Evolutionary conservation across 2,797 vertebrate species (phyloP), one percentile per base, ranked within the genome.

Genomic region (Coregonus ussuriensis): DNA sequence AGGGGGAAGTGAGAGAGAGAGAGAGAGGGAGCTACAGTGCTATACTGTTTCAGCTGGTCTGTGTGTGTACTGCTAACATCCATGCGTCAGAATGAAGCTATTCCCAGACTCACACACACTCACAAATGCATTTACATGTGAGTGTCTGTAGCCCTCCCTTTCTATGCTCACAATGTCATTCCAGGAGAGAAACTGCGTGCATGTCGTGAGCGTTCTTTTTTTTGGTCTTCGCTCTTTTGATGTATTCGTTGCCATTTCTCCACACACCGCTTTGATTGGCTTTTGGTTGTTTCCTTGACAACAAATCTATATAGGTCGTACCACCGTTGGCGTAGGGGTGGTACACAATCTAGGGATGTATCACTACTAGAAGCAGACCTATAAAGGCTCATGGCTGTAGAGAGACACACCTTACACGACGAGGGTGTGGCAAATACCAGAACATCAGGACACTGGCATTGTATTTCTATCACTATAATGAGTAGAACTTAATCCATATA

Each of bases 81-180:
- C 81, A 81, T 91, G 90, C 89, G 88, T 93, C 91, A 93, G 83
- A 47, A 47, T 70, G 74, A 85, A 88, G 88, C 89, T 92, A 90
- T 92, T 92, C 90, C 88, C 88, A 90, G 91, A 93, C 79, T 77
- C 76, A 83, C 82, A 86, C 56, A 18, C 78, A 53, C 62, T 74
- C 41, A 51, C 62, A 78, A 59, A 56, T 11, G 59, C 71, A 67
- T 37, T 67, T 9, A 71, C 54, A 75, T 56, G n/a, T 75, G 41
- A 72, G 53, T 33, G 29, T 25, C 51, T 53, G 29, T 35, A 14
- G 16, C 18, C 21, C 21, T 47, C 53, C 9, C 41, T 52, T 25
- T 70, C 6, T 54, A 11, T 37, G 31, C 29, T 25, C 47, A 37
- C 29, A 70, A 52, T 62, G 71, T 54, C 59, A 63, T 63, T 75